These are phyloP conservation scores for Trichechus manatus DNA, from an alignment of 2,113 vertebrate species.

Conservation along the genomic window DNA sequence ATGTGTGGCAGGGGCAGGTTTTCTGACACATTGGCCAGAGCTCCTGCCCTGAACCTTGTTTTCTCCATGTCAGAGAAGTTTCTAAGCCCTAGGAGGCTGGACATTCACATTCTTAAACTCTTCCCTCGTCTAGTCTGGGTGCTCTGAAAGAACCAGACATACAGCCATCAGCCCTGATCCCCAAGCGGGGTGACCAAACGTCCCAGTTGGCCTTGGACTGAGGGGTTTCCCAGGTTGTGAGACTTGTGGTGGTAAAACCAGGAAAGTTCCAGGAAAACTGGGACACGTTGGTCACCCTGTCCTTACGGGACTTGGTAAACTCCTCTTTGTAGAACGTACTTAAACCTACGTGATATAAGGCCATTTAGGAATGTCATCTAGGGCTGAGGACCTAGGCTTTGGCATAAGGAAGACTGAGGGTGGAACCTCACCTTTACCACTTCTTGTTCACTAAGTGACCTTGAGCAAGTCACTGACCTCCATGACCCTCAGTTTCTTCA, in stretches of 20 bases:
- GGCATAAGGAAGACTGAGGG: background rate
- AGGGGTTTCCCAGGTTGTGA: background rate
- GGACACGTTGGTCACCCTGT: accelerated
- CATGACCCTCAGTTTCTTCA: background rate
- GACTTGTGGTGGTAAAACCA: background rate
- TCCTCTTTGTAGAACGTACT: background rate
- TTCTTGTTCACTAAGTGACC: background rate
- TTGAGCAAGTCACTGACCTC: background rate
- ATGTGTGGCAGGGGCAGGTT: background rate
- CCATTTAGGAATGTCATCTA: background rate
- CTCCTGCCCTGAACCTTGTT: too few relatives aligned
- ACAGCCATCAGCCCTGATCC: background rate
- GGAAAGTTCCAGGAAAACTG: background rate
- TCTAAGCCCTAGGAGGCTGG: background rate
- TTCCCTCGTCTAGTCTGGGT: background rate
- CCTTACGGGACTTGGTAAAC: background rate
- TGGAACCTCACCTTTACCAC: accelerated
- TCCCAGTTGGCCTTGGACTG: accelerated
- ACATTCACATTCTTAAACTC: background rate
- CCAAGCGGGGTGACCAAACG: background rate
- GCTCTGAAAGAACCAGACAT: background rate
- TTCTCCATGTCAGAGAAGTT: background rate
- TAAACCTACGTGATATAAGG: accelerated
- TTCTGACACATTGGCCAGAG: background rate
- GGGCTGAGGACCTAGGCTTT: background rate